A percentile compares a stretch with the other conserved stretches of the same genome.
Conservation (phyloP, 2,113 vertebrate genomes). For the Phalacrocorax brasilianus region DNA sequence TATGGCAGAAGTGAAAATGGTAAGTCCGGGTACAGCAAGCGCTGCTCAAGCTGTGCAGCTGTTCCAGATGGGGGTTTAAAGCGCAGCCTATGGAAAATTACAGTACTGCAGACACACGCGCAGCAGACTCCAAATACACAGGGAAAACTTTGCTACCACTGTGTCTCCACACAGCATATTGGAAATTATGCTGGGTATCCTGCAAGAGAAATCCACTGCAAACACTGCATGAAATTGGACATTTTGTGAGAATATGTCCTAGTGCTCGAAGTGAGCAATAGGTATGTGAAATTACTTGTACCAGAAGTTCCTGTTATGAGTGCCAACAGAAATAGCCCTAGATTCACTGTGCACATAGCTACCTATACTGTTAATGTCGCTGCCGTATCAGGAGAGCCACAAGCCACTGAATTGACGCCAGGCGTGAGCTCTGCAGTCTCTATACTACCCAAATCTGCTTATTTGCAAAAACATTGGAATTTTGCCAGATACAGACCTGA, state of each 20-base stretch:
- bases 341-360: not conserved
- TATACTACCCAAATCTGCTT: not conserved
- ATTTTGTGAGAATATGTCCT: not conserved
- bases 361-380: not conserved
- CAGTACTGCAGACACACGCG: not conserved
- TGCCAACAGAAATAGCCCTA: not conserved
- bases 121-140: not conserved
- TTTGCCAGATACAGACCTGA: not conserved
- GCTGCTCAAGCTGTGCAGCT: not conserved
- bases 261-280: not conserved
- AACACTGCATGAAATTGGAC: not conserved
- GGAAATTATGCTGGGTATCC: not conserved
- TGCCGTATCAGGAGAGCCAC: not conserved
- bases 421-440: not conserved
- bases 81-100: not conserved
- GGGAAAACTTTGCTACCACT: not conserved
- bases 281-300: not conserved
- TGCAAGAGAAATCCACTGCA: not conserved
- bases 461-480: not conserved
- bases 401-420: not conserved
- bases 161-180: not conserved
- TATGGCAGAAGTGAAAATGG: not conserved
- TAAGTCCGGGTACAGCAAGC: not conserved
- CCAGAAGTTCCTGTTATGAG: not conserved
- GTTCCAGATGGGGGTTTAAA: not conserved